phyloP scores from a whole-genome alignment of 2,888 invertebrate genomes.

The Doris montereyensis region DNA sequence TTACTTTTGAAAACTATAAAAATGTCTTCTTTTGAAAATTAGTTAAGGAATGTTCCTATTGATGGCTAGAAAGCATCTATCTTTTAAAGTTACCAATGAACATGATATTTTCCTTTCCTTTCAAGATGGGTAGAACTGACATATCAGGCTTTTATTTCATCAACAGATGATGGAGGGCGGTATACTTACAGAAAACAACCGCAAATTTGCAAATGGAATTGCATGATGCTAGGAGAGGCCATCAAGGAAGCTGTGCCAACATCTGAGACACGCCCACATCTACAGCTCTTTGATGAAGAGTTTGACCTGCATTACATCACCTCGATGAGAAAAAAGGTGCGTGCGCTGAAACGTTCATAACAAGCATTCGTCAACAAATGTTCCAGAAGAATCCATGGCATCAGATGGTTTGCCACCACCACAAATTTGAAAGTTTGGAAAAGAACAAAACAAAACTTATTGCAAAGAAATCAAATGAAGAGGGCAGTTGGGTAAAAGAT shows the following conservation, averaged over 20 bases:
- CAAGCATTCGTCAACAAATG: no score
- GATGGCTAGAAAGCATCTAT: neutral
- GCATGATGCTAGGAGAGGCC: slow-evolving; percentile 78
- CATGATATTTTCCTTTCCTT: neutral
- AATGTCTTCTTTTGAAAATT: no score
- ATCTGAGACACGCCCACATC: slow-evolving; percentile 57
- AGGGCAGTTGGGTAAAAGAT: no score
- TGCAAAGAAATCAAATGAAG: no score
- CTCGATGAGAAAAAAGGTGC: slow-evolving; percentile 77
- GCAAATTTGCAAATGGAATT: slow-evolving; percentile 80
- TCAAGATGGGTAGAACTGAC: neutral
- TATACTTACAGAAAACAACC: slow-evolving; percentile 79
- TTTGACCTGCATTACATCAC: slow-evolving; percentile 67
- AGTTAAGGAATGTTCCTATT: no score
- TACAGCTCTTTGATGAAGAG: slow-evolving; percentile 70
- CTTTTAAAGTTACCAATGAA: neutral
- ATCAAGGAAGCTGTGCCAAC: slow-evolving; percentile 75
- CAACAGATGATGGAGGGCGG: slow-evolving; percentile 76
- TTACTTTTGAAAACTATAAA: no score
- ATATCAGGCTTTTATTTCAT: neutral
- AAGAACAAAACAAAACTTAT: no score
- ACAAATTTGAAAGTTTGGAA: no score
- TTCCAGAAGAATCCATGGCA: no score
- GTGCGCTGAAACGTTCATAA: no score
- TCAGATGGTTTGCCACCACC: no score